Evolutionary conservation across 2,888 invertebrate genomes (phyloP), one percentile per base, ranked within the genome.

Genomic region (Ryuthela nishihirai): DNA sequence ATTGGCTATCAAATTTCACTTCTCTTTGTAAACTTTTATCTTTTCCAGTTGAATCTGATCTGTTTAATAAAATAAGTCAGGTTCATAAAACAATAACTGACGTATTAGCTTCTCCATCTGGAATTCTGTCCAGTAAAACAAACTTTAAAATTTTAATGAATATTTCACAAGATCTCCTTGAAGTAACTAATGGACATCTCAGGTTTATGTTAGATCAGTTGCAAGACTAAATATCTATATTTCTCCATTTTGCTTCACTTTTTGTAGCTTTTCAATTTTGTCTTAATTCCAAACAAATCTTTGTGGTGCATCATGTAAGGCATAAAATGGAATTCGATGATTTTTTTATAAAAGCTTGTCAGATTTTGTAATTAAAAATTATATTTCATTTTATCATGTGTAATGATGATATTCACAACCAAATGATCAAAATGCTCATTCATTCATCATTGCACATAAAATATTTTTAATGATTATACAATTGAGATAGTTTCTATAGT

Each of bases 21-120:
- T 23, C 20, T 15, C 15, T 34, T 4, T 45, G 45, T 20, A 34
- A 45, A 2, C 20, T 34, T 18, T 5, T 45, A 20, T 6, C 20
- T 45, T 12, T 21, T 17, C 45, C 45, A 2, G 4, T 45, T 20
- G 45, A 45, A 20, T 9, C 20, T 45, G 20, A 32, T 18, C 45
- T 45, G 5, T 18, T 45, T 12, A 45, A 18, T 18, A 45, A 45
- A 34, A 45, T 45, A n/a, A 45, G 34, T 35, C 45, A 45, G 20
- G 45, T 45, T 7, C 45, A 45, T 34, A 45, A 45, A 34, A 34
- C 34, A 1, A 10, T 45, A 18, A 12, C 21, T 18, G 45, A 45
- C 4, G 34, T 34, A 4, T 15, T 45, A 12, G 15, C 32, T 2
- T 15, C 10, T 20, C 45, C 32, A n/a, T 34, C 10, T 7, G 45